These are phyloP conservation scores for Saccostrea glomerata DNA, from an alignment of 1,140 invertebrate species.

Conservation along the genomic window DNA sequence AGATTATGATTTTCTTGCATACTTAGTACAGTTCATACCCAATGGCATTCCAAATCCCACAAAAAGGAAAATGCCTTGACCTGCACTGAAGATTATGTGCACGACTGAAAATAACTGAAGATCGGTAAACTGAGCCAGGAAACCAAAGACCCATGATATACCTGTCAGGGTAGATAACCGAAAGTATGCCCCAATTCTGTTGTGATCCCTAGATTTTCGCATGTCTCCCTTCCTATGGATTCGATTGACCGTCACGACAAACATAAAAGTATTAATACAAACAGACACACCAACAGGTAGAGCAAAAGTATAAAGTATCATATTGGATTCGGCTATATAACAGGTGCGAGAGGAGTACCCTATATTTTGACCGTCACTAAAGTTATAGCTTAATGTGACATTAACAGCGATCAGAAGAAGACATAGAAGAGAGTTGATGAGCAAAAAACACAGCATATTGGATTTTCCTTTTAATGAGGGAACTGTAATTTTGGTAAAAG, in stretches of 20 bases:
- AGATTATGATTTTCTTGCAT: background rate
- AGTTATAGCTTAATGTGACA: background rate
- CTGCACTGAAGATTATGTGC: slow-evolving; percentile 17
- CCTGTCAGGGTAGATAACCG: slow-evolving; percentile 18
- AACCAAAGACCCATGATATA: background rate
- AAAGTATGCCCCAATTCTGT: background rate
- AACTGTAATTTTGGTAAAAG: background rate
- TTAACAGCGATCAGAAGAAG: background rate
- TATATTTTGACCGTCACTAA: background rate
- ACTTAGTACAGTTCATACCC: background rate
- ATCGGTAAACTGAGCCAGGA: slow-evolving; percentile 4
- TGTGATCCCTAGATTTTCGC: background rate
- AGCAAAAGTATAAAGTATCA: slow-evolving; percentile 18
- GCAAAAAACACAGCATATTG: background rate
- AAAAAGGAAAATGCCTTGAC: slow-evolving; percentile 9
- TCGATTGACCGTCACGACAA: background rate
- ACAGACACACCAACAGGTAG: background rate
- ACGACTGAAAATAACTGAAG: slow-evolving; percentile 1
- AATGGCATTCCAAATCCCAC: background rate
- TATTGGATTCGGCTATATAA: background rate
- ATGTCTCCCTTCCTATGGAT: background rate
- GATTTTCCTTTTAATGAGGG: background rate
- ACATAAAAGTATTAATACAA: slow-evolving; percentile 9
- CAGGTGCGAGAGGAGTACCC: background rate
- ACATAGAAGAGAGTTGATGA: background rate